A percentile compares a stretch with the other conserved stretches of the same genome.
phyloP scores from a whole-genome alignment of 2,888 invertebrate genomes.

The Clistopyga incitator region DNA sequence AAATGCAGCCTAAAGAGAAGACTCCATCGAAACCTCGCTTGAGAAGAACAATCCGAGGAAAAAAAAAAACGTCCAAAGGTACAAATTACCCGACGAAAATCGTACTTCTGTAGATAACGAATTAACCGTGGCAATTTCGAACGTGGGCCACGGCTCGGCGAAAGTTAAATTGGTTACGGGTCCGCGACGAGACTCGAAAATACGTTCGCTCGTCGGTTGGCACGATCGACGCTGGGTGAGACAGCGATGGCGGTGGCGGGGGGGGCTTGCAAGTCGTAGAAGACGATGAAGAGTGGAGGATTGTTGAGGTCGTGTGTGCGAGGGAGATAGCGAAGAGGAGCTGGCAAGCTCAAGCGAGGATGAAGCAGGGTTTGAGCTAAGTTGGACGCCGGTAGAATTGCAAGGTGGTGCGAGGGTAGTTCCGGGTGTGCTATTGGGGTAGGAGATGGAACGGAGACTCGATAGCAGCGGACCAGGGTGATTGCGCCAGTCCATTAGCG shows the following conservation, averaged over 20 bases:
- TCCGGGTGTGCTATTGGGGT: constrained; percentile 44
- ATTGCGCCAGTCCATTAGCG: constrained; percentile 81
- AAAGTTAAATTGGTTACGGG: constrained; percentile 62
- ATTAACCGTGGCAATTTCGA: constrained; percentile 40
- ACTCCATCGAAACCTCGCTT: not conserved
- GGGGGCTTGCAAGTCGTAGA: constrained; percentile 34
- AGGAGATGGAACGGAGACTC: constrained; percentile 55
- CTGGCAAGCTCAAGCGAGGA: constrained; percentile 46
- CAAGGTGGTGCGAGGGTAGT: constrained; percentile 55
- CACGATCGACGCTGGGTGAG: constrained; percentile 51
- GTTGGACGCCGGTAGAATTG: constrained; percentile 57
- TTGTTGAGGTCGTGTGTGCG: constrained; percentile 21
- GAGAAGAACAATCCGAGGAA: not conserved
- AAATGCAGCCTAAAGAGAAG: not conserved
- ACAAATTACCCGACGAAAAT: constrained; percentile 31
- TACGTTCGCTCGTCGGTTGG: constrained; percentile 48
- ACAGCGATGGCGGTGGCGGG: too few species aligned
- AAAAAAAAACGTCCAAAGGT: not conserved
- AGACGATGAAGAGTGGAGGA: constrained; percentile 19
- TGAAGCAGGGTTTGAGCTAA: constrained; percentile 40
- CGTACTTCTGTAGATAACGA: constrained; percentile 35
- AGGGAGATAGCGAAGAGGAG: constrained; percentile 11
- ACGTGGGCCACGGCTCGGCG: constrained; percentile 13
- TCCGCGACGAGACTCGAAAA: constrained; percentile 46
- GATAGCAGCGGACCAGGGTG: constrained; percentile 70